These are phyloP conservation scores for Trochalopteron elliotii DNA, from an alignment of 2,113 vertebrate genomes.

Conservation along the genomic window DNA sequence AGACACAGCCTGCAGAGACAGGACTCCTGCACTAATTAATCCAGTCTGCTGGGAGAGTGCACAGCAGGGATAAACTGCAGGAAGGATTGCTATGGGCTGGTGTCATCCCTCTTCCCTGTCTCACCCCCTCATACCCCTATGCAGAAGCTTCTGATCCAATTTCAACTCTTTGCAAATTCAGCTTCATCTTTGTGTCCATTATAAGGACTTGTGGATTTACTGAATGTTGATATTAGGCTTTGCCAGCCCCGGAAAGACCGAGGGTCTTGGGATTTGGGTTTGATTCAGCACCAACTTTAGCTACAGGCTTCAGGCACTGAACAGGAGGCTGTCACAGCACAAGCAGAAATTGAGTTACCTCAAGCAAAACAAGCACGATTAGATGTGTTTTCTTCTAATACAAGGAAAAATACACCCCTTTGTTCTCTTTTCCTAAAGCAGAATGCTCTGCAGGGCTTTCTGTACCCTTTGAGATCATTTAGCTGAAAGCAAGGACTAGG, in stretches of 20 bases:
- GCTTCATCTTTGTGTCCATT: not conserved
- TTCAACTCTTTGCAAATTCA: not conserved
- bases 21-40: not conserved
- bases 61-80: not conserved
- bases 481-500: not conserved
- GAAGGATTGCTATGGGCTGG: not conserved
- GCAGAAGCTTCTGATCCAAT: not conserved
- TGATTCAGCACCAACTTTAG: not conserved
- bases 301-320: not conserved
- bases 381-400: not conserved
- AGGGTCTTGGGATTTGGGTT: not conserved
- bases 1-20: not conserved
- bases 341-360: not conserved
- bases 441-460: not conserved
- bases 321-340: not conserved
- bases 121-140: not conserved
- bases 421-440: conserved; percentile 1
- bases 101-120: not conserved
- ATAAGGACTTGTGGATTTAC: not conserved
- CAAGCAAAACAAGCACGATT: conserved; percentile 18
- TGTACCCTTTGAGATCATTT: not conserved
- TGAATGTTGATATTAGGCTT: not conserved
- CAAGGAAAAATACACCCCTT: not conserved
- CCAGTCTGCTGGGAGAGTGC: not conserved
- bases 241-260: not conserved